A percentile compares a stretch with the other conserved stretches of the same genome.
These are phyloP conservation scores for Bradynema listronoti DNA, from an alignment of 1,140 invertebrate species.

Conservation along the genomic window DNA sequence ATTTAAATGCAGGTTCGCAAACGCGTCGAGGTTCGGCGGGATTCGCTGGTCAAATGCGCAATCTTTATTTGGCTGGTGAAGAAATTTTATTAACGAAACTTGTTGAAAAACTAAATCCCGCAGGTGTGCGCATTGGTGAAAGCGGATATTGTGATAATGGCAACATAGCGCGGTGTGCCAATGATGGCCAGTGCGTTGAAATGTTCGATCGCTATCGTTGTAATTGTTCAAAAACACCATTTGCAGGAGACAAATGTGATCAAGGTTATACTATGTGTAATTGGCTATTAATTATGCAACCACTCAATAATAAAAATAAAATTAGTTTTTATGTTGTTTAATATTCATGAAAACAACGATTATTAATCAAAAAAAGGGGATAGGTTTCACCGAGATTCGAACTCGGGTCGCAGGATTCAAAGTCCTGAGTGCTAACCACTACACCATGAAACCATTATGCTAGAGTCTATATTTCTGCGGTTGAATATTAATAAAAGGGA, in stretches of 20 bases:
- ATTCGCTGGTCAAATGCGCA: conserved; percentile 51
- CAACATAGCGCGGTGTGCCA: conserved; percentile 26
- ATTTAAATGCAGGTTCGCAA: conserved; percentile 40
- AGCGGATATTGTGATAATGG: conserved; percentile 41
- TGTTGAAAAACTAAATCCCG: conserved; percentile 38
- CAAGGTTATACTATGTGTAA: too few relatives aligned
- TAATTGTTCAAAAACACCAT: conserved; percentile 54
- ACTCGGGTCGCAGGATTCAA: conserved; percentile 62
- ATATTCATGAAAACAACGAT: too few relatives aligned
- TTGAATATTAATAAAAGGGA: too few relatives aligned
- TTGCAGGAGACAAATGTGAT: conserved; percentile 48
- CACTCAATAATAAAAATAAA: too few relatives aligned
- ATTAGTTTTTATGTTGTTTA: too few relatives aligned
- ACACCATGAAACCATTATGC: too few relatives aligned
- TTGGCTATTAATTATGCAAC: too few relatives aligned
- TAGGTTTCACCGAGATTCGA: conserved; percentile 75
- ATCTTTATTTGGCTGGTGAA: conserved; percentile 45
- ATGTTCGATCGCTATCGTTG: conserved; percentile 52
- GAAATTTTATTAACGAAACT: conserved; percentile 34
- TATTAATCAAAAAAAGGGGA: background rate
- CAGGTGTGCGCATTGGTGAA: conserved; percentile 42
- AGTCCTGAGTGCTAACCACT: conserved; percentile 53
- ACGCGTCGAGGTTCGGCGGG: conserved; percentile 41
- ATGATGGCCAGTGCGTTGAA: conserved; percentile 47
- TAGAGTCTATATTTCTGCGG: too few relatives aligned